Base-by-base conservation (phyloP, 2,113 vertebrate genomes). In the Parus major region DNA sequence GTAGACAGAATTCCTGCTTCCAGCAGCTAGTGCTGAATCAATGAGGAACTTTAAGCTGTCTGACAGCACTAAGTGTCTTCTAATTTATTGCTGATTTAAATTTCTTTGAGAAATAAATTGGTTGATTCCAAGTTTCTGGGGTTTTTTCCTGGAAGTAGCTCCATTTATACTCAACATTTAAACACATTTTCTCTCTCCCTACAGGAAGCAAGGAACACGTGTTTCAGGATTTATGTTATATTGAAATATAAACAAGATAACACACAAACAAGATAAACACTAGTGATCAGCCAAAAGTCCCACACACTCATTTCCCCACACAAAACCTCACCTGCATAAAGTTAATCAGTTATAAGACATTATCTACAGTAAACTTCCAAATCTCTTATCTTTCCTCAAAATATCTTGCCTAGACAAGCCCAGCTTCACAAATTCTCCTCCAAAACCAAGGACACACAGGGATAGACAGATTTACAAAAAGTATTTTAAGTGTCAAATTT, bases 401-500 rank as follows among this genome's bases (percentile, higher is more conserved):
- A 76, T 10, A 63, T 27, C 53, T 71, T 3, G 2, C 29, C 53
- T 15, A 39, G 46, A 61, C 7, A 49, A 76, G 66, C 44, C 55
- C 71, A 63, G 66, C 75, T 59, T 66, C 5, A 1, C 33, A 78
- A 68, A 86, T 49, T 69, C 84, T 50, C 4, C 73, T 53, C 18
- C 10, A 15, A 81, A 44, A 50, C 17, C 64, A 90, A 86, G 76
- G 90, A 94, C 82, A 70, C 17, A 6, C 0, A 0, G 52, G 88
- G 82, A 88, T 31, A 70, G 77, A 49, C 82, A 92, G 86, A 90
- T 88, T 94, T 95, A 83, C 72, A 77, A 19, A 56, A 95, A 94
- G 80, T 80, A 87, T 80, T 86, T 88, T 69, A 91, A 94, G 92
- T 88, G 68, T 94, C 92, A 86, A 90, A 94, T 94, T 96, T 93